Percentiles rank a stretch among this genome's conserved stretches.
Conservation (phyloP, 1,140 invertebrate species). For the Drosophila kanapiae region DNA sequence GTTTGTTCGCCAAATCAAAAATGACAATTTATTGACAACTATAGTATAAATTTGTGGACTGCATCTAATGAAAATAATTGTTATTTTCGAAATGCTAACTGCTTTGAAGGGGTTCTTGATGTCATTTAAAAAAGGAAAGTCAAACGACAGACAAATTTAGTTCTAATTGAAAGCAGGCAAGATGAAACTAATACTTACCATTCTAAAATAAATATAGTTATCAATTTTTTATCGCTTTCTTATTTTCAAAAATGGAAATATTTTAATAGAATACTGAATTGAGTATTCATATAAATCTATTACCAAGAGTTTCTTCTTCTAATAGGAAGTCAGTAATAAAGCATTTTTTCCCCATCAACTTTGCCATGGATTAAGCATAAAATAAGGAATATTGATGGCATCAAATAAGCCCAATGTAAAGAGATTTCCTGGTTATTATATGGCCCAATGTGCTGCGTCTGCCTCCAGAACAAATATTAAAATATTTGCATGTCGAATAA, state of each 20-base stretch:
- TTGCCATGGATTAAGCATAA: not conserved
- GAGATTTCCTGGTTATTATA: conserved; percentile 24
- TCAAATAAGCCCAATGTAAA: conserved; percentile 2
- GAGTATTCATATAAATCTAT: no score
- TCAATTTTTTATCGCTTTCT: not conserved
- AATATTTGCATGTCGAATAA: conserved; percentile 29
- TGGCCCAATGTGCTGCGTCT: not conserved
- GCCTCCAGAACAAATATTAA: conserved; percentile 14
- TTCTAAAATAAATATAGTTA: not conserved
- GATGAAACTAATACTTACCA: not conserved
- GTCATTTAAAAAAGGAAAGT: not conserved
- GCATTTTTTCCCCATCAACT: not conserved
- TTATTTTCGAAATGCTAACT: not conserved
- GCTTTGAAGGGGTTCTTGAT: no score
- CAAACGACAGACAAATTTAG: not conserved
- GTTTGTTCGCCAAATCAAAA: not conserved
- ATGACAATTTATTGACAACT: conserved; percentile 5
- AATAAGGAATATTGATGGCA: not conserved
- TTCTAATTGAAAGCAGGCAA: not conserved
- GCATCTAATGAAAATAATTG: conserved; percentile 3
- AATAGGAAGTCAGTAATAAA: not conserved
- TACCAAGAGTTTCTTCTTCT: not conserved
- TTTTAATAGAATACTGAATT: no score
- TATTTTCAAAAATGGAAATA: not conserved
- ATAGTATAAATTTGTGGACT: conserved; percentile 6